Evolutionary conservation across 2,113 vertebrate species (phyloP).

Genomic region (Gymnobelideus leadbeateri): DNA sequence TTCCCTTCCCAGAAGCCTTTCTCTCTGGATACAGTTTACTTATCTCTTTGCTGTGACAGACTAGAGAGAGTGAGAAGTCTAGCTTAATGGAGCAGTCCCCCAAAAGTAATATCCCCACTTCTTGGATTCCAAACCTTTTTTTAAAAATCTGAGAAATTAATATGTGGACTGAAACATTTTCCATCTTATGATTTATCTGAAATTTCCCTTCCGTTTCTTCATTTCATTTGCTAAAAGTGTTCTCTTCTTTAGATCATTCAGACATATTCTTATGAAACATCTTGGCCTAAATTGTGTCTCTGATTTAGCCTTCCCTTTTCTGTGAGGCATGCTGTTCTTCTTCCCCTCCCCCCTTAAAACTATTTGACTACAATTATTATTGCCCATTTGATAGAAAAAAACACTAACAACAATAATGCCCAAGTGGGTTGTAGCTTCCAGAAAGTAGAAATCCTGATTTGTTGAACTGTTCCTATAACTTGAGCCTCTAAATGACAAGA

Average conservation of each 20-base stretch:
- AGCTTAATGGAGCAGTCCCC: neutral
- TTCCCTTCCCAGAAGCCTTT: neutral
- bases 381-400: neutral
- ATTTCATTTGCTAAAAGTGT: neutral
- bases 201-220: neutral
- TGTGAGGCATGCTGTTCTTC: neutral
- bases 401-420: neutral
- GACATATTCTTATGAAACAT: neutral
- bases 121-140: neutral
- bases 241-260: neutral
- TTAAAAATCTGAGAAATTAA: neutral
- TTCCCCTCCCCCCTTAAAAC: neutral
- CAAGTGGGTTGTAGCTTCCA: neutral
- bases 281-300: neutral
- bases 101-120: neutral
- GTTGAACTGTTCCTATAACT: neutral
- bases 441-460: neutral
- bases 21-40: neutral
- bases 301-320: neutral
- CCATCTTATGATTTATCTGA: fast-evolving
- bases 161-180: neutral
- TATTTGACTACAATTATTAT: neutral
- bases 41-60: neutral
- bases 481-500: neutral
- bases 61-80: neutral